phyloP scores from a whole-genome alignment of 2,888 invertebrate species.

The Diarsia rubi region DNA sequence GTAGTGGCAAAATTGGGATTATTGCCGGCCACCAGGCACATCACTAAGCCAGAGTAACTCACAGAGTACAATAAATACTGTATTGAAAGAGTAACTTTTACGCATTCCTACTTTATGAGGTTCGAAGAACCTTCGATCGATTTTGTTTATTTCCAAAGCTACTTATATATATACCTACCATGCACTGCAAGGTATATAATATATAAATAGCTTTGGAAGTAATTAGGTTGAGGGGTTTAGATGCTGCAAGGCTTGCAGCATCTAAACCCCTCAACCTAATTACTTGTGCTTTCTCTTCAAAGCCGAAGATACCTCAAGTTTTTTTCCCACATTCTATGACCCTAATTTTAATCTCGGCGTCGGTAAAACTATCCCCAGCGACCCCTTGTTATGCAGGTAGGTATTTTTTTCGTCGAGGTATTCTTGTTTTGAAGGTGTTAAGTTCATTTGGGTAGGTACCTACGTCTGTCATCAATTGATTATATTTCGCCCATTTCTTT shows the following conservation, averaged over 20 bases:
- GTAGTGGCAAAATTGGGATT: no score
- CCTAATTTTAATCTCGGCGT: neutral
- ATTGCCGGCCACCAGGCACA: no score
- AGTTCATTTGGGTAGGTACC: neutral
- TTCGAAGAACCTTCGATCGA: neutral
- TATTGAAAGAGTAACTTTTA: no score
- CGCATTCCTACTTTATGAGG: neutral
- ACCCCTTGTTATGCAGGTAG: constrained; percentile 19
- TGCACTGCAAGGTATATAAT: no score
- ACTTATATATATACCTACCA: neutral
- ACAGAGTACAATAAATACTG: no score
- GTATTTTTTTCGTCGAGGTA: constrained; percentile 19
- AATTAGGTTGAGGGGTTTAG: no score
- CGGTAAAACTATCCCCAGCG: constrained; percentile 13
- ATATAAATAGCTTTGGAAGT: no score
- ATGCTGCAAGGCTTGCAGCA: no score
- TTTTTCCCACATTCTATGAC: constrained; percentile 2
- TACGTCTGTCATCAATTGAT: constrained; percentile 20
- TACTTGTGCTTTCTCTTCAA: neutral
- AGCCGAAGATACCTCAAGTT: neutral
- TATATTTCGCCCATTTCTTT: constrained; percentile 12
- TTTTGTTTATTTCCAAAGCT: neutral
- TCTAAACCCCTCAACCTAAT: neutral
- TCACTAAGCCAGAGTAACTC: no score
- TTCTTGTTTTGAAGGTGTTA: constrained; percentile 12